These are phyloP conservation scores for Meloidogyne exigua DNA, from an alignment of 1,140 invertebrate genomes.

Conservation along the genomic window DNA sequence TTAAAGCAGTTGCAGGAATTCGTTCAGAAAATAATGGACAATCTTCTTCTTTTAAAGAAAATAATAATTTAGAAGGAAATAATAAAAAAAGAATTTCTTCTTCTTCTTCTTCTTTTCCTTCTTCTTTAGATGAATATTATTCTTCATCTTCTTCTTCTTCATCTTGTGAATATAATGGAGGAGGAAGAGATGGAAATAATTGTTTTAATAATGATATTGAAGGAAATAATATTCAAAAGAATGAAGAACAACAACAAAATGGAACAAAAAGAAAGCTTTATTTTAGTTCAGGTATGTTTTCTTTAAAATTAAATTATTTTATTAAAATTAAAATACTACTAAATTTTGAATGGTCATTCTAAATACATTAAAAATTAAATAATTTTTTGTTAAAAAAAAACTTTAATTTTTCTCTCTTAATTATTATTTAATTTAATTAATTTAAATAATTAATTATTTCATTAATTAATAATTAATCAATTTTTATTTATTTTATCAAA, in stretches of 20 bases:
- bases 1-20: constrained; percentile 10
- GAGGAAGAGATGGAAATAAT: background rate
- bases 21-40: constrained; percentile 10
- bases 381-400: too few relatives aligned
- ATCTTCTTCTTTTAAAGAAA: too few relatives aligned
- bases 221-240: background rate
- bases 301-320: background rate
- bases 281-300: constrained; percentile 45
- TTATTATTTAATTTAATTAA: too few relatives aligned
- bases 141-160: background rate
- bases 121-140: background rate
- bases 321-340: background rate
- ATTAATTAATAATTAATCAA: too few relatives aligned
- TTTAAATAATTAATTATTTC: too few relatives aligned
- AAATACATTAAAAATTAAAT: too few relatives aligned
- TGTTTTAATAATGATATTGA: background rate
- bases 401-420: too few relatives aligned
- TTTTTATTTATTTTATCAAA: too few relatives aligned
- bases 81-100: too few relatives aligned
- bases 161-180: background rate
- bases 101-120: background rate
- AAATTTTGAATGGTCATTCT: too few relatives aligned
- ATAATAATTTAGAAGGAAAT: too few relatives aligned
- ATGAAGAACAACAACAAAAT: constrained; percentile 13
- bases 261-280: constrained; percentile 44